A percentile compares a stretch with the other conserved stretches of the same genome.
phyloP scores from a whole-genome alignment of 1,140 invertebrate species.

The Drosophila rhopaloa region DNA sequence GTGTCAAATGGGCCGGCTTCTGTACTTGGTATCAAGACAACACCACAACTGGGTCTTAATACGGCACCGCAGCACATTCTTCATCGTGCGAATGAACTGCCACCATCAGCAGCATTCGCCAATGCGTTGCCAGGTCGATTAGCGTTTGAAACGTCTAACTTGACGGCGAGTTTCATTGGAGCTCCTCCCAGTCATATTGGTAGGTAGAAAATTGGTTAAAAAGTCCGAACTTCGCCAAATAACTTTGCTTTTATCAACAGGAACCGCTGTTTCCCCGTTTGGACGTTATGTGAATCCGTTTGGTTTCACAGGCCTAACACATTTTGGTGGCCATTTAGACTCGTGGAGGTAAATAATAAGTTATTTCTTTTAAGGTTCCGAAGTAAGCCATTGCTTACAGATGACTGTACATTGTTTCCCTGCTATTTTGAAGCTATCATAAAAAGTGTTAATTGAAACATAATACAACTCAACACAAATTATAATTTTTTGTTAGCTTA shows the following conservation, averaged over 20 bases:
- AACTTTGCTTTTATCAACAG: conserved; percentile 28
- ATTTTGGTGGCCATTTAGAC: conserved; percentile 88
- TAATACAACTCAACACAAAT: too few species aligned
- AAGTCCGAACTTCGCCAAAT: not conserved
- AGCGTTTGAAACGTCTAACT: conserved; percentile 86
- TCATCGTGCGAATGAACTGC: conserved; percentile 84
- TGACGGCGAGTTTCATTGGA: conserved; percentile 88
- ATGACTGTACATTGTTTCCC: too few species aligned
- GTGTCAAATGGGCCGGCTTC: conserved; percentile 87
- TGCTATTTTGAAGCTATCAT: too few species aligned
- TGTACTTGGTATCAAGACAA: conserved; percentile 84
- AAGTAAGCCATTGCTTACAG: too few species aligned
- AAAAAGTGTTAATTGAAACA: too few species aligned
- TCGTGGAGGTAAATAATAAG: conserved; percentile 88
- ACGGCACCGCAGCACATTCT: conserved; percentile 77
- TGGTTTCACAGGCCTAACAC: conserved; percentile 87
- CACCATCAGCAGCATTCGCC: conserved; percentile 68
- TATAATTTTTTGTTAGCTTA: too few species aligned
- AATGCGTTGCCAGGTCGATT: conserved; percentile 67
- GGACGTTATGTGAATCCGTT: conserved; percentile 87
- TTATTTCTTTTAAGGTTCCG: not conserved
- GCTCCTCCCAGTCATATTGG: conserved; percentile 88
- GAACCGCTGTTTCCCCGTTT: conserved; percentile 89
- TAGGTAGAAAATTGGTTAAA: conserved; percentile 63
- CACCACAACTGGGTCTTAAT: conserved; percentile 85